Evolutionary conservation across 2,797 vertebrate genomes (phyloP).

Genomic region (Scarus forsteni): DNA sequence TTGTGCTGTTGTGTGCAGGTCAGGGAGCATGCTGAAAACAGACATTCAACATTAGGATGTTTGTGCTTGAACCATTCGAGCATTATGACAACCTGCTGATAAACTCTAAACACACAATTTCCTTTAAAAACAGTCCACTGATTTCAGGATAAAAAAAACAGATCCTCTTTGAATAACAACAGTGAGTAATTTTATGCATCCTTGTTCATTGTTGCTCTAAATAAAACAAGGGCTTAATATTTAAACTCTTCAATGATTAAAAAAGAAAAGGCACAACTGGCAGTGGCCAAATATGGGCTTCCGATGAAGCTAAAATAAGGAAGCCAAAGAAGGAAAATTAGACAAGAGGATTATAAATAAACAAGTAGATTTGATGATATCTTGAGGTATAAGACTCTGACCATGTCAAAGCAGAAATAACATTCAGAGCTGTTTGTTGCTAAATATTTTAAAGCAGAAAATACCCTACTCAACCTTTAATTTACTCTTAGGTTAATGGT

Average conservation of each 20-base stretch:
- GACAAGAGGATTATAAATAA: background rate
- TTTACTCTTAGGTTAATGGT: conserved; percentile 7
- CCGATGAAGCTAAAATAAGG: conserved; percentile 16
- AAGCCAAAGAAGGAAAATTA: conserved; percentile 4
- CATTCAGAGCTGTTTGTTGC: background rate
- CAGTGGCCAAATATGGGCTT: conserved; percentile 65
- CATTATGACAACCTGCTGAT: background rate
- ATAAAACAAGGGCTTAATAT: conserved; percentile 47
- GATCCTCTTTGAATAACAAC: too few species aligned
- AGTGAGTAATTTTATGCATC: conserved; percentile 30
- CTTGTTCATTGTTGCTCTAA: conserved; percentile 34
- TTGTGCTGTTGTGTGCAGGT: background rate
- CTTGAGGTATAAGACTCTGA: background rate
- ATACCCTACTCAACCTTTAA: background rate
- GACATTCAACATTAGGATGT: conserved; percentile 13
- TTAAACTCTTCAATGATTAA: conserved; percentile 67
- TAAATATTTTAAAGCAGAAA: background rate
- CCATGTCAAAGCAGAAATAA: background rate
- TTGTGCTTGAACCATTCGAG: conserved; percentile 34
- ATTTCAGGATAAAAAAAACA: background rate
- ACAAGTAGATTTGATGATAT: conserved; percentile 2
- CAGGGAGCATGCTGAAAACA: background rate
- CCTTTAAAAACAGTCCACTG: background rate
- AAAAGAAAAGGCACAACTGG: conserved; percentile 22
- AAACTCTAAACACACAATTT: conserved; percentile 6